These are phyloP conservation scores for Diadumene lineata DNA, from an alignment of 92 coral and sea anemone species.

Conservation along the genomic window DNA sequence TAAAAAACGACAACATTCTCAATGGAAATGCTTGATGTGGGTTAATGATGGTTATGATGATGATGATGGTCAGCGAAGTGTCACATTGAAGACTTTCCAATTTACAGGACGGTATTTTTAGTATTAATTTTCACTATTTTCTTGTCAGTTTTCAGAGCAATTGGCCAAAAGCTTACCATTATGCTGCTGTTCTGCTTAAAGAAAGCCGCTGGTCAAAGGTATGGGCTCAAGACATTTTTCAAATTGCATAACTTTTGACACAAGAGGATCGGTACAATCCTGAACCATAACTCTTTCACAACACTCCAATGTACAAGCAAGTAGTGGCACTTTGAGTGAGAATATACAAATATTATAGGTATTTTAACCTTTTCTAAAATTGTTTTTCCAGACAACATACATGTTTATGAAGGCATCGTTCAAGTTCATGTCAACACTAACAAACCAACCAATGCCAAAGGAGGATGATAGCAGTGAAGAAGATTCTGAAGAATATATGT, in stretches of 20 bases:
- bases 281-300: no score
- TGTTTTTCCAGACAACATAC: slow-evolving; percentile 66
- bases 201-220: slow-evolving; percentile 99
- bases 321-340: neutral
- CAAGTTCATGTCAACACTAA: slow-evolving; percentile 74
- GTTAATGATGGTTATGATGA: no score
- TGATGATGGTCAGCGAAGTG: no score
- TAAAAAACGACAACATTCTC: no score
- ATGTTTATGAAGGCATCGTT: slow-evolving; percentile 91
- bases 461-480: slow-evolving; percentile 66
- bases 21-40: no score
- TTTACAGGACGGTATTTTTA: no score
- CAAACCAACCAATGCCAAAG: slow-evolving; percentile 52
- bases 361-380: no score
- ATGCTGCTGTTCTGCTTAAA: slow-evolving; percentile 65
- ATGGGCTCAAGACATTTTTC: neutral
- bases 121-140: neutral
- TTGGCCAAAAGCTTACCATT: slow-evolving; percentile 89
- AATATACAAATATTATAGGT: neutral
- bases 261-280: no score
- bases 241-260: no score
- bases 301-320: no score
- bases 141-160: slow-evolving; percentile 76
- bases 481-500: slow-evolving; percentile 85
- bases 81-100: no score